These are phyloP conservation scores for Ischnus inquisitorius DNA, from an alignment of 2,888 invertebrate genomes.

Conservation along the genomic window DNA sequence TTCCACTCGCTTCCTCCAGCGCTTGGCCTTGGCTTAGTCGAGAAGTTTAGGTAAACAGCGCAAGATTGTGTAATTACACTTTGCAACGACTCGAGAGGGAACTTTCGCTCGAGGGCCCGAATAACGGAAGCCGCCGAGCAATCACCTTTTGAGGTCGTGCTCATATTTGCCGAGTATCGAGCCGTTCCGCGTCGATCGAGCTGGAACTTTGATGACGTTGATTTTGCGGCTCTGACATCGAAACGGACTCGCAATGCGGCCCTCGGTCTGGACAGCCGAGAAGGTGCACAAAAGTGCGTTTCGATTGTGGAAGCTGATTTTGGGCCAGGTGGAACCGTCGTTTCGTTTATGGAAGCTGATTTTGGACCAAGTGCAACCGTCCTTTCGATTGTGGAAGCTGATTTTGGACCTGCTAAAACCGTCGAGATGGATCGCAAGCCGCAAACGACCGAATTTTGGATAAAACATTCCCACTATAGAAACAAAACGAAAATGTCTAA, in stretches of 20 bases:
- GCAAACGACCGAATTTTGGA: too few relatives aligned
- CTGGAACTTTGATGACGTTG: background rate
- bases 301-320: too few relatives aligned
- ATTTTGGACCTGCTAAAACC: too few relatives aligned
- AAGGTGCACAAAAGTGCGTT: too few relatives aligned
- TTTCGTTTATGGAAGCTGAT: too few relatives aligned
- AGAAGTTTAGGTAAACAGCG: background rate
- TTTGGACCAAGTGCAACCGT: too few relatives aligned
- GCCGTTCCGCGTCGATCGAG: background rate
- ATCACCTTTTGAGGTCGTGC: background rate
- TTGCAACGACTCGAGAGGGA: background rate
- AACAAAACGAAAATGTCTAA: too few relatives aligned
- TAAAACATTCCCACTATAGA: too few relatives aligned
- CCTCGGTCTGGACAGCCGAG: too few relatives aligned
- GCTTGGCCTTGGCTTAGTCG: conserved; percentile 1
- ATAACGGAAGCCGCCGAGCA: background rate
- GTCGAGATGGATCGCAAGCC: too few relatives aligned
- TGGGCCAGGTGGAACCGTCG: too few relatives aligned
- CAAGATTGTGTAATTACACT: conserved; percentile 6
- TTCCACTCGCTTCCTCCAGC: background rate
- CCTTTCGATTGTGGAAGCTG: too few relatives aligned
- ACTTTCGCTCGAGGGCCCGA: background rate
- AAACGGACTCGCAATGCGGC: background rate
- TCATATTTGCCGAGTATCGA: background rate
- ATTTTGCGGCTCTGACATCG: background rate